phyloP scores from a whole-genome alignment of 2,888 invertebrate species.

The Tachina lurida region DNA sequence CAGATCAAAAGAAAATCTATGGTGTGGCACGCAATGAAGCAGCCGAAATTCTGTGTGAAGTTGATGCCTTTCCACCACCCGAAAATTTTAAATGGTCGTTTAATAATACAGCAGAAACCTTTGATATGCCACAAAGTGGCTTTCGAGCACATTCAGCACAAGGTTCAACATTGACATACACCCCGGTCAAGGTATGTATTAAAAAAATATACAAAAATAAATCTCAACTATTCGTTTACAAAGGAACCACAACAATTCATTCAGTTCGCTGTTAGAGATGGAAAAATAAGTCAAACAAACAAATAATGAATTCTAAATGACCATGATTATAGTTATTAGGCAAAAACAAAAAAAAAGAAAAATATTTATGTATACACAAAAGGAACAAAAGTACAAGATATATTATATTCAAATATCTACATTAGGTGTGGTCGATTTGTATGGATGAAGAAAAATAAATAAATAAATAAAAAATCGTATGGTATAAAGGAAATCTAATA shows the following conservation, averaged over 20 bases:
- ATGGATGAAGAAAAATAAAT: too few species aligned
- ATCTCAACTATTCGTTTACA: background rate
- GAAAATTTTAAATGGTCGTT: slow-evolving; percentile 94
- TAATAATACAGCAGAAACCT: slow-evolving; percentile 93
- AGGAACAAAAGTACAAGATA: background rate
- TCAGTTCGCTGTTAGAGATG: background rate
- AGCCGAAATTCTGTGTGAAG: slow-evolving; percentile 91
- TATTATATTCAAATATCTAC: background rate
- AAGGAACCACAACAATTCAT: background rate
- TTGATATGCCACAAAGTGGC: slow-evolving; percentile 88
- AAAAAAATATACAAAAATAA: slow-evolving; percentile 5
- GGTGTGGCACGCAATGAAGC: slow-evolving; percentile 93
- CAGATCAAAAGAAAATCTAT: slow-evolving; percentile 89
- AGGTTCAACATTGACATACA: slow-evolving; percentile 88
- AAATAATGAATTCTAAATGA: slow-evolving; percentile 36
- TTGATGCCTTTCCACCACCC: slow-evolving; percentile 92
- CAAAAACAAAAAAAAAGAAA: background rate
- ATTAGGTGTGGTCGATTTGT: too few species aligned
- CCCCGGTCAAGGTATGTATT: slow-evolving; percentile 85
- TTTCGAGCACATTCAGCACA: slow-evolving; percentile 85
- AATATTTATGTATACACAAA: background rate
- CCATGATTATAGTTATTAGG: slow-evolving; percentile 56
- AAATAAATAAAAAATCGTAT: too few species aligned
- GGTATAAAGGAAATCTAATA: too few species aligned
- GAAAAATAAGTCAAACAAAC: slow-evolving; percentile 21